These are phyloP conservation scores for Rotaria magnacalcarata DNA, from an alignment of 2,888 invertebrate genomes.

Conservation along the genomic window DNA sequence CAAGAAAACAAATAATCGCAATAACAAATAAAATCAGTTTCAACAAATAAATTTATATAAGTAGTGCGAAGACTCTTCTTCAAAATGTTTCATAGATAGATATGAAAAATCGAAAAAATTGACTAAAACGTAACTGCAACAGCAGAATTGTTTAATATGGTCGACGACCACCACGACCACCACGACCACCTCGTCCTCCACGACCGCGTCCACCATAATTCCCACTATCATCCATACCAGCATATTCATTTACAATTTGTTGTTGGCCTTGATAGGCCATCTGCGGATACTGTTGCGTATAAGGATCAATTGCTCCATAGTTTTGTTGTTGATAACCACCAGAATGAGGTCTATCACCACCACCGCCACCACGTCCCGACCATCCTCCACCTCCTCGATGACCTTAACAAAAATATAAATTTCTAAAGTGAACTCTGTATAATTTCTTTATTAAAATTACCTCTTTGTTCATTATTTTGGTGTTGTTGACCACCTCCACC, in stretches of 20 bases:
- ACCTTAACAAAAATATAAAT: background rate
- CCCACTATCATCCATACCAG: background rate
- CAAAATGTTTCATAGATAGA: background rate
- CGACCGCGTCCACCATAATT: background rate
- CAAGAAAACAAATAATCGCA: background rate
- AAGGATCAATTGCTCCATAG: background rate
- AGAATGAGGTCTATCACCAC: background rate
- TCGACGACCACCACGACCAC: background rate
- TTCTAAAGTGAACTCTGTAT: background rate
- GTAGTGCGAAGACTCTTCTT: background rate
- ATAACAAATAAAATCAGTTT: background rate
- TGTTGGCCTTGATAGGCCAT: background rate
- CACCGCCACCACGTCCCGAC: background rate
- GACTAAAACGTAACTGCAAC: background rate
- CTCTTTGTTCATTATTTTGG: constrained; percentile 26
- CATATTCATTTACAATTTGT: constrained; percentile 7
- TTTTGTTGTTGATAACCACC: background rate
- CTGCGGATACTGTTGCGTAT: background rate
- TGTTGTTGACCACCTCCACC: constrained; percentile 42
- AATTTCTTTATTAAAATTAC: background rate
- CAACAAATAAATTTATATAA: background rate
- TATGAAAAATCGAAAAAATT: background rate
- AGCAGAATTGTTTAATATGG: background rate
- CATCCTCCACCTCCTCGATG: constrained; percentile 32
- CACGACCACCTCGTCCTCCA: background rate